phyloP scores from a whole-genome alignment of 1,140 invertebrate genomes.

The Calosoma granatense region DNA sequence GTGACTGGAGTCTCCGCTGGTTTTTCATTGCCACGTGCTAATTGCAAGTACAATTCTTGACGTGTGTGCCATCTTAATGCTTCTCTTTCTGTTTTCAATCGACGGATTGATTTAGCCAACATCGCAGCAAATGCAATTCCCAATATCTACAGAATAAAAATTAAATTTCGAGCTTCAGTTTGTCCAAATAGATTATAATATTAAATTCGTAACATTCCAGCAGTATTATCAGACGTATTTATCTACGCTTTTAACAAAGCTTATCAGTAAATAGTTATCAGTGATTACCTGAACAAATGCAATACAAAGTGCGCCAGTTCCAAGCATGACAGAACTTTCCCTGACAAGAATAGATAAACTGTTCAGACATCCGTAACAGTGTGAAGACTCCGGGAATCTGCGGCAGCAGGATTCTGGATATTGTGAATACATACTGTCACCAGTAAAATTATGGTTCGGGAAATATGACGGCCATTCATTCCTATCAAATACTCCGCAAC shows the following conservation, averaged over 20 bases:
- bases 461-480: conserved; percentile 66
- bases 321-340: conserved; percentile 61
- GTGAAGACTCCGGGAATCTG: too few species aligned
- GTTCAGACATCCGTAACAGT: conserved; percentile 55
- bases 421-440: background rate
- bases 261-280: conserved; percentile 11
- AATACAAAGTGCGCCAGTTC: conserved; percentile 70
- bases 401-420: conserved; percentile 46
- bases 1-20: conserved; percentile 20
- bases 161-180: conserved; percentile 26
- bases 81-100: conserved; percentile 62
- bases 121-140: conserved; percentile 80
- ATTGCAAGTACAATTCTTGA: conserved; percentile 37
- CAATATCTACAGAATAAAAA: conserved; percentile 69
- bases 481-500: conserved; percentile 56
- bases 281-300: conserved; percentile 62
- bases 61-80: conserved; percentile 56
- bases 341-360: conserved; percentile 55
- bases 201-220: conserved; percentile 15
- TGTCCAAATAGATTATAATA: background rate
- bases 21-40: conserved; percentile 18
- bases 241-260: too few species aligned
- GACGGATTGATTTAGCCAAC: conserved; percentile 69
- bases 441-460: too few species aligned
- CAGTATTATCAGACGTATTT: conserved; percentile 9